These are phyloP conservation scores for Callyntrura sp. DNA, from an alignment of 2,888 invertebrate species.

Conservation along the genomic window DNA sequence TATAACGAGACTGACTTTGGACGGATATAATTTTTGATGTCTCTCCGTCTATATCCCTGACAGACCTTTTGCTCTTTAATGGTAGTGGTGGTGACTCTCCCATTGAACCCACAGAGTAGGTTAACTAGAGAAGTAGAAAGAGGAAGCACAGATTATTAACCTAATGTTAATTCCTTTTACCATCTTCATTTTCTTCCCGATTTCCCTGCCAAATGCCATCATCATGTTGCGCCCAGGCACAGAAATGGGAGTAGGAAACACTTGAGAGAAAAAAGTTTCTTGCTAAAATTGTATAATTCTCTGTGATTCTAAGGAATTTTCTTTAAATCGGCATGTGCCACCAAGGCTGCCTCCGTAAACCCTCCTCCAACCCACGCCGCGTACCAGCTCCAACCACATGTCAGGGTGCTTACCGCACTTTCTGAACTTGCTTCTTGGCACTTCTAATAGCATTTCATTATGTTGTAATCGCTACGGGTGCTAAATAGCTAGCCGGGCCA, in stretches of 20 bases:
- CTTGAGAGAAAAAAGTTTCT: slow-evolving; percentile 13
- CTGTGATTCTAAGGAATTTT: slow-evolving; percentile 1
- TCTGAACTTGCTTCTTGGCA: slow-evolving; percentile 49
- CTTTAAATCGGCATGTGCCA: slow-evolving; percentile 6
- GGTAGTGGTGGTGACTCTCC: no score
- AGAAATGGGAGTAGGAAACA: slow-evolving; percentile 50
- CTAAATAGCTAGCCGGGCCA: no score
- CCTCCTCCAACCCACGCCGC: no score
- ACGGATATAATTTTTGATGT: no score
- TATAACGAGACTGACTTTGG: no score
- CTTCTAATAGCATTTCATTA: slow-evolving; percentile 31
- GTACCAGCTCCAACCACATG: not conserved
- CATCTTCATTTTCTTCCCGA: slow-evolving; percentile 63
- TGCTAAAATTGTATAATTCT: not conserved
- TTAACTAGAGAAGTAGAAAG: slow-evolving; percentile 57
- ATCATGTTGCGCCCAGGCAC: slow-evolving; percentile 31
- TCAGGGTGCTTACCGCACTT: not conserved
- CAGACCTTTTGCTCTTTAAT: no score
- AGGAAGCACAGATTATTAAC: slow-evolving; percentile 70
- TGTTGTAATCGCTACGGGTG: slow-evolving; percentile 3
- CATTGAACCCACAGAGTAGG: no score
- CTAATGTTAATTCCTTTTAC: slow-evolving; percentile 68
- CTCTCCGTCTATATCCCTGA: no score
- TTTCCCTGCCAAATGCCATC: slow-evolving; percentile 60
- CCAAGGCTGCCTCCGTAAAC: no score